Conservation (phyloP, 2,797 vertebrate species). For the Malurus splendens region DNA sequence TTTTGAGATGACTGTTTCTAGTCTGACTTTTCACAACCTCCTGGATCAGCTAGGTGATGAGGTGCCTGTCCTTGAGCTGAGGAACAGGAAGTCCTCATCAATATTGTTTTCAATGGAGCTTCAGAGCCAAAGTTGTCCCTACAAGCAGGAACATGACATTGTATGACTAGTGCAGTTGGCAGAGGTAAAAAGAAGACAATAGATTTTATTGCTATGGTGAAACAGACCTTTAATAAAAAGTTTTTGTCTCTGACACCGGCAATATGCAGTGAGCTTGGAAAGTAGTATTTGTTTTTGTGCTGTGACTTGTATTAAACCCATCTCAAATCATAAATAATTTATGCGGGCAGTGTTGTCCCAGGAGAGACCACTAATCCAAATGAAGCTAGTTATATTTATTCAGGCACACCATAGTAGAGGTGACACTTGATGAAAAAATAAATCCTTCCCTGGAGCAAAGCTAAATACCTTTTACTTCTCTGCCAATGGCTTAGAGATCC, state of each 20-base stretch:
- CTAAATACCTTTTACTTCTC: background rate
- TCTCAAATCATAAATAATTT: slow-evolving; percentile 3
- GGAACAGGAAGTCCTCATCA: background rate
- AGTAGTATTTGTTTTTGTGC: background rate
- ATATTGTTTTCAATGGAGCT: background rate
- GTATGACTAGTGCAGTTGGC: background rate
- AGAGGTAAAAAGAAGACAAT: background rate
- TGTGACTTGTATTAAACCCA: background rate
- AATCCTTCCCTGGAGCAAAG: background rate
- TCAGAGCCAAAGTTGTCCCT: background rate
- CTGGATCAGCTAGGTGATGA: background rate
- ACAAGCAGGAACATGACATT: background rate
- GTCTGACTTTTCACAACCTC: background rate
- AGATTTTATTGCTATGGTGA: background rate
- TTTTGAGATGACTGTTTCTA: background rate
- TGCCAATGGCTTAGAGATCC: background rate
- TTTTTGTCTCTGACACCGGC: background rate
- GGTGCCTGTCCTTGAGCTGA: background rate
- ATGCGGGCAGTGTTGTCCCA: background rate
- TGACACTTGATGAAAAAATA: background rate
- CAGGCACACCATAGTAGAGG: background rate
- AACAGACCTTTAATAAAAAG: background rate
- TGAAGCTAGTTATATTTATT: background rate
- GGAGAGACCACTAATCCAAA: background rate
- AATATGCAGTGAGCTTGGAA: background rate